Evolutionary conservation across 2,888 invertebrate species (phyloP).

Genomic region (Ennomos erosarius): DNA sequence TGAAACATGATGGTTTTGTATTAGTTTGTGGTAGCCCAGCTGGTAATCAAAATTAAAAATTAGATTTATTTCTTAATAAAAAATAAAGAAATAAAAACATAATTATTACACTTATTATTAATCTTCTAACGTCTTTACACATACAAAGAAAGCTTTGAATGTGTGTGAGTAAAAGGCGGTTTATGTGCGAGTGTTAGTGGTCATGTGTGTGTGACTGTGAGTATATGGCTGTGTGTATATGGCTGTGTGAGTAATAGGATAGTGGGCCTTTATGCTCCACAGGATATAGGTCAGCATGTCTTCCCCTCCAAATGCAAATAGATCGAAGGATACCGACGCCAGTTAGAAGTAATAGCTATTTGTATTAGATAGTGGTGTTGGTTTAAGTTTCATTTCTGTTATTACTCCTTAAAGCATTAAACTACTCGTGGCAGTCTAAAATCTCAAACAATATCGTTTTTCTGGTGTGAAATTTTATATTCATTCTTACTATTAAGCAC

Average conservation of each 20-base stretch:
- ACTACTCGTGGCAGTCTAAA: slow-evolving; percentile 9
- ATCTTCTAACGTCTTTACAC: neutral
- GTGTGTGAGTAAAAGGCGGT: neutral
- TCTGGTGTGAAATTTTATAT: slow-evolving; percentile 1
- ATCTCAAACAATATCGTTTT: slow-evolving; percentile 28
- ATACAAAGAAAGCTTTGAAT: slow-evolving; percentile 15
- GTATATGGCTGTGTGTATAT: neutral
- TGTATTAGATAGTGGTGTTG: slow-evolving; percentile 41
- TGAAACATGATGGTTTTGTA: too few species aligned
- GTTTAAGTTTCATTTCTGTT: neutral
- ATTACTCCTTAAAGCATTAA: neutral
- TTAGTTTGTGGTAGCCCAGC: too few species aligned
- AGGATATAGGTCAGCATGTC: slow-evolving; percentile 75
- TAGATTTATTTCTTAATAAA: too few species aligned
- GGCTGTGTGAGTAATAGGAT: slow-evolving; percentile 42
- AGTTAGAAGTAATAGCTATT: slow-evolving; percentile 28
- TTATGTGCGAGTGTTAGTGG: neutral
- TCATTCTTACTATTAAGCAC: too few species aligned
- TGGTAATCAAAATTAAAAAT: too few species aligned
- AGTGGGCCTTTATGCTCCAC: slow-evolving; percentile 67
- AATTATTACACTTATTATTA: too few species aligned
- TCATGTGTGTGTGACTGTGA: slow-evolving; percentile 1
- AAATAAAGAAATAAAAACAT: neutral
- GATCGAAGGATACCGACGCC: slow-evolving; percentile 50
- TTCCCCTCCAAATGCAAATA: slow-evolving; percentile 66